Evolutionary conservation across 2,888 invertebrate genomes (phyloP).

Genomic region (Acrobasis suavella): DNA sequence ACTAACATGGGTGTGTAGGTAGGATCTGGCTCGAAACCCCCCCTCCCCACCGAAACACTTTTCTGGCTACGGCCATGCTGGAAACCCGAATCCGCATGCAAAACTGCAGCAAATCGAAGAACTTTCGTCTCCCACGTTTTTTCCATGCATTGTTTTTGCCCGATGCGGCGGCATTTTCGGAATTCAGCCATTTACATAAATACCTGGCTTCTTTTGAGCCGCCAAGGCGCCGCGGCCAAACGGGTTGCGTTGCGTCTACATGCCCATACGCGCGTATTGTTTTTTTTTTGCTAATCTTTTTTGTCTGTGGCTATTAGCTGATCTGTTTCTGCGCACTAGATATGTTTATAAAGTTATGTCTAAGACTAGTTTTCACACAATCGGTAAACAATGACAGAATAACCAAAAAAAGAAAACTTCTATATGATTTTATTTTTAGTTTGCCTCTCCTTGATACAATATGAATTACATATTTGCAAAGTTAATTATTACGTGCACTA

Average conservation of each 20-base stretch:
- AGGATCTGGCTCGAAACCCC: no score
- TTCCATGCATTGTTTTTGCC: slow-evolving; percentile 68
- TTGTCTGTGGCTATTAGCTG: neutral
- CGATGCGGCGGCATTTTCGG: slow-evolving; percentile 70
- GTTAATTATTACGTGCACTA: no score
- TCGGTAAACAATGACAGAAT: no score
- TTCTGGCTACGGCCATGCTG: no score
- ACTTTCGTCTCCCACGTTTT: slow-evolving; percentile 71
- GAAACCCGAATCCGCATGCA: slow-evolving; percentile 28
- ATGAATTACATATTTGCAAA: no score
- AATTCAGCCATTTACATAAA: slow-evolving; percentile 80
- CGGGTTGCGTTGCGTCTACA: slow-evolving; percentile 15
- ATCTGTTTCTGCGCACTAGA: neutral
- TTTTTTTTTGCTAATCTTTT: slow-evolving; percentile 13
- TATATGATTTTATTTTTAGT: no score
- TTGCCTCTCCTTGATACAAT: no score
- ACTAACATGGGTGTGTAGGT: no score
- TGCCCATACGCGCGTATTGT: slow-evolving; percentile 1
- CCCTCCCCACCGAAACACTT: no score
- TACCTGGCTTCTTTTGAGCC: slow-evolving; percentile 67
- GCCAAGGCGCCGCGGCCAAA: slow-evolving; percentile 69
- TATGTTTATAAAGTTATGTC: neutral
- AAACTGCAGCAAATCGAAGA: slow-evolving; percentile 38
- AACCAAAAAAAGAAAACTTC: no score
- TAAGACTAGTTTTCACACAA: no score